A percentile compares a stretch with the other conserved stretches of the same genome.
These are phyloP conservation scores for Papilio elwesi DNA, from an alignment of 2,888 invertebrate genomes.

Conservation along the genomic window DNA sequence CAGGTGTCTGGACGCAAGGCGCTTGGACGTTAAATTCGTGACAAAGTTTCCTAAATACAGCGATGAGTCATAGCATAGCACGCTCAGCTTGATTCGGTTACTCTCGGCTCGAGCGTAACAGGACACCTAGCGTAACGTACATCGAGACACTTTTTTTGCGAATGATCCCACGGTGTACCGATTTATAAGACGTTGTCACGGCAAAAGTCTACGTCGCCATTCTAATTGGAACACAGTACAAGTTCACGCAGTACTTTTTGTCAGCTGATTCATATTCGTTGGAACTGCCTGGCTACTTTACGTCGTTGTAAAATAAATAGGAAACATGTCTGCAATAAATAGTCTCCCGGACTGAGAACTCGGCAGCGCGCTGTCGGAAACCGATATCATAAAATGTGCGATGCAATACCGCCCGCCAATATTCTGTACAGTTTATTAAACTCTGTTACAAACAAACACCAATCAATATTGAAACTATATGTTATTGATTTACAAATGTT, in stretches of 20 bases:
- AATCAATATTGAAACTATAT: background rate
- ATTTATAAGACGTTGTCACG: too few relatives aligned
- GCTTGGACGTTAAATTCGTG: too few relatives aligned
- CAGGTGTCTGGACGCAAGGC: too few relatives aligned
- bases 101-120: too few relatives aligned
- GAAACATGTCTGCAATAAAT: conserved; percentile 13
- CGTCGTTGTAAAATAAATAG: conserved; percentile 8
- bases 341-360: background rate
- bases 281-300: background rate
- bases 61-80: too few relatives aligned
- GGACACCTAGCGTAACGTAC: too few relatives aligned
- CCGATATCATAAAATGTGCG: conserved; percentile 4
- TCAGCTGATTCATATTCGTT: background rate
- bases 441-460: background rate
- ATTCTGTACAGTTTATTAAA: conserved; percentile 3
- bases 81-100: too few relatives aligned
- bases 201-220: too few relatives aligned
- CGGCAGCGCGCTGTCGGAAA: conserved; percentile 10
- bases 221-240: too few relatives aligned
- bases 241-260: background rate
- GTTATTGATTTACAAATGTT: background rate
- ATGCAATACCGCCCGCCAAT: background rate
- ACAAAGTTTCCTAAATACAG: too few relatives aligned
- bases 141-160: too few relatives aligned
- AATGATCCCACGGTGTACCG: too few relatives aligned